Base-by-base conservation (phyloP, 2,113 vertebrate species). In the Leucosticte australis region DNA sequence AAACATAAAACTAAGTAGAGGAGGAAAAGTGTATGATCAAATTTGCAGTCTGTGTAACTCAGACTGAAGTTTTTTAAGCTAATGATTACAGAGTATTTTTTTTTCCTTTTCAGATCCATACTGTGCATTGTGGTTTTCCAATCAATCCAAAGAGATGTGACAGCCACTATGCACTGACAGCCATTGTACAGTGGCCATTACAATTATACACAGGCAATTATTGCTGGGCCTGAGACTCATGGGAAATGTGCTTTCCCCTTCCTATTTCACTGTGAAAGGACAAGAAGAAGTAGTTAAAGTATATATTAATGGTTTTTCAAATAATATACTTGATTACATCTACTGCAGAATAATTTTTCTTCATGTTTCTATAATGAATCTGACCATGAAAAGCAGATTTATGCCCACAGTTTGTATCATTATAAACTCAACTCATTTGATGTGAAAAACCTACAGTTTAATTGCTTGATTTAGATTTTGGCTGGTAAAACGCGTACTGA, bases 381-480 rank as follows among this genome's bases (percentile, higher is more conserved):
- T 96, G 85, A 96, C 91, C 93, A 92, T 70, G 82, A 95, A 95
- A 97, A 97, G 94, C 87, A 96, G 96, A 98, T 97, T 96, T 96
- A 96, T 30, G 75, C 93, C 93, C 97, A 84, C 94, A 92, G 56
- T 96, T 95, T 94, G 89, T 93, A 91, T 96, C 96, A 95, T 96
- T 96, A 97, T 94, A 92, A 96, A 90, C 82, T 78, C 52, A 95
- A 90, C 91, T 96, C 96, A 97, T 98, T 97, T 97, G 90, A 96
- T 96, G 94, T 74, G 46, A 91, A 98, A 98, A 98, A 97, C 88
- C 94, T 97, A 98, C 96, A 97, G 95, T 98, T 97, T 98, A 98
- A 98, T 98, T 98, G 97, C 97, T 94, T 97, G 97, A 97, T 98
- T 98, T 98, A 98, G 97, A 98, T 97, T 97, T 98, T 97, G 91